Conservation (phyloP, 1,140 invertebrate species). For the Drosophila neocordata region DNA sequence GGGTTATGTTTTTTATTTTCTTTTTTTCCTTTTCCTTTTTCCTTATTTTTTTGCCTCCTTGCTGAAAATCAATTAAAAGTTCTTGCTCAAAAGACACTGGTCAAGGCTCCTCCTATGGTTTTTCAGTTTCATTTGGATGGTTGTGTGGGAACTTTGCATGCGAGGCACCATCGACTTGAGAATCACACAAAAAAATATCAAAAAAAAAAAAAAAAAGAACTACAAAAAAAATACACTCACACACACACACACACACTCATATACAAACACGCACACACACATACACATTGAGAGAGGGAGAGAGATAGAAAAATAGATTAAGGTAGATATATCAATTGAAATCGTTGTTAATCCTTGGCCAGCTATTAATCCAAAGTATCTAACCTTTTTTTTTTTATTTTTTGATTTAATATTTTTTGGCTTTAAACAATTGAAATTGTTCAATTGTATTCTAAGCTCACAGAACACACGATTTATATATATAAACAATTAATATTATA, state of each 20-base stretch:
- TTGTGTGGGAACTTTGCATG: constrained; percentile 27
- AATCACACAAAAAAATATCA: constrained; percentile 25
- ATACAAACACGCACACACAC: background rate
- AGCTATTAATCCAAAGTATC: constrained; percentile 31
- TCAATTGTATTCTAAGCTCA: constrained; percentile 4
- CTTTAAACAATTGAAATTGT: background rate
- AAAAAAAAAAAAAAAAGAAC: constrained; percentile 2
- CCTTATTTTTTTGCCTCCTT: constrained; percentile 2
- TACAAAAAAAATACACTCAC: constrained; percentile 16
- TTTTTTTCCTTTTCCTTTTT: background rate
- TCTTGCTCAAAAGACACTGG: constrained; percentile 61
- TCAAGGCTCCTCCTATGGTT: constrained; percentile 46
- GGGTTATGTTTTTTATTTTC: constrained; percentile 14
- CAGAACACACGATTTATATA: constrained; percentile 2
- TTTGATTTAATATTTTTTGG: too few relatives aligned
- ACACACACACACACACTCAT: background rate
- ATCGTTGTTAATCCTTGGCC: constrained; percentile 38
- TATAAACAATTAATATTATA: constrained; percentile 29
- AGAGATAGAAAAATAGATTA: background rate
- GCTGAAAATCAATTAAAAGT: constrained; percentile 78
- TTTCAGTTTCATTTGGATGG: background rate
- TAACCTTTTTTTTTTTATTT: constrained; percentile 40
- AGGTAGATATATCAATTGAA: background rate
- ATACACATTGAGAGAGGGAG: background rate
- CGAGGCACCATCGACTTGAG: constrained; percentile 23